Evolutionary conservation across 2,888 invertebrate species (phyloP).

Genomic region (Hirtodrosophila histrioides): DNA sequence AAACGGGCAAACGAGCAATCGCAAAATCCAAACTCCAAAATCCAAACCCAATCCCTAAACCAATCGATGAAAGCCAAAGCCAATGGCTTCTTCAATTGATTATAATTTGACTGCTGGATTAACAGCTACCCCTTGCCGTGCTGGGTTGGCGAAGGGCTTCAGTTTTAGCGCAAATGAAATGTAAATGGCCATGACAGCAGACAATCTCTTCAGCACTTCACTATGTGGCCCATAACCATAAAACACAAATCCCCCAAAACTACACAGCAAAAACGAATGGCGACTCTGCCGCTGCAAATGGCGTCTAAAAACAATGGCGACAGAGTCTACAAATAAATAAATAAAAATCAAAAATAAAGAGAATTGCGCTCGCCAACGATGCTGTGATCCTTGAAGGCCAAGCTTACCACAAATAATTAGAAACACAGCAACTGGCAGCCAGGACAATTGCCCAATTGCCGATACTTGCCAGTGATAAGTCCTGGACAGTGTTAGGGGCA

Average conservation of each 20-base stretch:
- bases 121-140: constrained; percentile 41
- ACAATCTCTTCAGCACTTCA: constrained; percentile 20
- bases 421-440: constrained; percentile 21
- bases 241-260: constrained; percentile 20
- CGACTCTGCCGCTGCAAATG: neutral
- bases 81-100: constrained; percentile 65
- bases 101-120: constrained; percentile 62
- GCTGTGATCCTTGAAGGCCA: too few relatives aligned
- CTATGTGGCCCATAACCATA: constrained; percentile 18
- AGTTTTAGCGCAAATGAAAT: constrained; percentile 45
- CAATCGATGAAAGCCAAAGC: constrained; percentile 48
- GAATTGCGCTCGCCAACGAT: too few relatives aligned
- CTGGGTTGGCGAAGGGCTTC: constrained; percentile 10
- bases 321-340: neutral
- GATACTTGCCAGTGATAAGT: constrained; percentile 33
- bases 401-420: constrained; percentile 18
- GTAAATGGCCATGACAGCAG: constrained; percentile 53
- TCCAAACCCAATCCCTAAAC: constrained; percentile 17
- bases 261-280: neutral
- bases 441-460: constrained; percentile 14
- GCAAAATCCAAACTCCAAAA: constrained; percentile 4
- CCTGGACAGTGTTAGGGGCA: constrained; percentile 1
- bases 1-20: constrained; percentile 58
- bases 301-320: too few relatives aligned
- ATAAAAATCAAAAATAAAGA: neutral